A percentile compares a stretch with the other conserved stretches of the same genome.
Evolutionary conservation across 2,888 invertebrate genomes (phyloP).

Genomic region (Acronicta alni): DNA sequence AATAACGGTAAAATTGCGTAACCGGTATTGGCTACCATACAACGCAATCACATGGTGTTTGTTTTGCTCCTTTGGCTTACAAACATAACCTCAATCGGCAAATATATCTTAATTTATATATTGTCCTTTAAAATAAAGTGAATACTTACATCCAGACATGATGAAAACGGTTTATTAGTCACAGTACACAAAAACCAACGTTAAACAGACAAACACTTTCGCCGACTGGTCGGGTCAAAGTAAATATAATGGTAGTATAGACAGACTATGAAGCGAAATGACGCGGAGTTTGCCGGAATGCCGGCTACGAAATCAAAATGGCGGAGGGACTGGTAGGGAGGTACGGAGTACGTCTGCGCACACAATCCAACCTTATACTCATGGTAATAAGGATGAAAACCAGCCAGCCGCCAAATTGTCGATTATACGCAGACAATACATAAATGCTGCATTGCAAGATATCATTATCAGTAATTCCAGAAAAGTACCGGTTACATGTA

Average conservation of each 20-base stretch:
- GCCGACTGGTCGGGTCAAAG: conserved; percentile 38
- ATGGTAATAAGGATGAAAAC: background rate
- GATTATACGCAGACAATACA: background rate
- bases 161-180: conserved; percentile 36
- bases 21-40: conserved; percentile 22
- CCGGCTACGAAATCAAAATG: conserved; percentile 39
- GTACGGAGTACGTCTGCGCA: background rate
- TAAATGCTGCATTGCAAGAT: background rate
- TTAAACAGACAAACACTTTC: conserved; percentile 24
- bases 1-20: conserved; percentile 21
- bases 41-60: conserved; percentile 40
- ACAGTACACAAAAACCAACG: conserved; percentile 26
- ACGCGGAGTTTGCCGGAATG: conserved; percentile 29
- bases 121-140: background rate
- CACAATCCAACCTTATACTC: background rate
- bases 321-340: conserved; percentile 19
- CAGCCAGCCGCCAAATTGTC: background rate
- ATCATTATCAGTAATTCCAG: background rate
- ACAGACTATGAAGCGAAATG: conserved; percentile 3
- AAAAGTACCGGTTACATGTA: background rate
- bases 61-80: conserved; percentile 20
- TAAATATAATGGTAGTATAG: conserved; percentile 38
- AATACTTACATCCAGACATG: conserved; percentile 78
- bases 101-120: background rate
- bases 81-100: conserved; percentile 34